Percentiles rank a stretch among this genome's conserved stretches.
phyloP scores from a whole-genome alignment of 2,888 invertebrate genomes.

The Tribolium freemani region DNA sequence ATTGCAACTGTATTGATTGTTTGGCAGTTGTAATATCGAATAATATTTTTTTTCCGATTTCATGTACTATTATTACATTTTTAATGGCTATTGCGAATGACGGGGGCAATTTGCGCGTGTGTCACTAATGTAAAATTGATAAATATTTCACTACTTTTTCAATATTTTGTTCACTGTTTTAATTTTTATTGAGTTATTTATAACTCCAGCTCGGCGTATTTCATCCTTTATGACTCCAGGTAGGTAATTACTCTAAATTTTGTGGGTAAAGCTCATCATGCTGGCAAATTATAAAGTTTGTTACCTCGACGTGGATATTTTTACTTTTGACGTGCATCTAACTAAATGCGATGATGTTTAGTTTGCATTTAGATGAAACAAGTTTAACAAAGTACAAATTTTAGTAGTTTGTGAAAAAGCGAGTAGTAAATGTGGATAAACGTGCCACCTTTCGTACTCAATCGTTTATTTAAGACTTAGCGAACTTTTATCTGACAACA shows the following conservation, averaged over 20 bases:
- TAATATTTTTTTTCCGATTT: too few relatives aligned
- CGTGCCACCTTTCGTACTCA: too few relatives aligned
- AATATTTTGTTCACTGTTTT: too few relatives aligned
- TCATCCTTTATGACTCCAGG: background rate
- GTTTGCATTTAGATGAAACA: background rate
- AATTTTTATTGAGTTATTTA: too few relatives aligned
- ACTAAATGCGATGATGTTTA: background rate
- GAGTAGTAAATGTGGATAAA: background rate
- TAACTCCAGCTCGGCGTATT: too few relatives aligned
- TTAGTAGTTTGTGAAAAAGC: background rate
- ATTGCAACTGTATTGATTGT: background rate
- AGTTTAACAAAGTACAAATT: background rate
- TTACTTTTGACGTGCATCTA: background rate
- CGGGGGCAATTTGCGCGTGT: too few relatives aligned
- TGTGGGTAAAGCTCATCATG: background rate
- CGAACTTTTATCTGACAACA: background rate
- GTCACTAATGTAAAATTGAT: too few relatives aligned
- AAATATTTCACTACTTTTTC: too few relatives aligned
- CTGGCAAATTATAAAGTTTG: background rate
- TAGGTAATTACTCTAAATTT: background rate
- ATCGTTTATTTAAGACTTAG: background rate
- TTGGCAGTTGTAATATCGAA: too few relatives aligned
- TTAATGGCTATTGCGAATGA: too few relatives aligned
- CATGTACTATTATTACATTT: too few relatives aligned
- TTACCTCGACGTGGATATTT: background rate